Evolutionary conservation across 2,797 vertebrate genomes (phyloP).

Genomic region (Triplophysa bombifrons): DNA sequence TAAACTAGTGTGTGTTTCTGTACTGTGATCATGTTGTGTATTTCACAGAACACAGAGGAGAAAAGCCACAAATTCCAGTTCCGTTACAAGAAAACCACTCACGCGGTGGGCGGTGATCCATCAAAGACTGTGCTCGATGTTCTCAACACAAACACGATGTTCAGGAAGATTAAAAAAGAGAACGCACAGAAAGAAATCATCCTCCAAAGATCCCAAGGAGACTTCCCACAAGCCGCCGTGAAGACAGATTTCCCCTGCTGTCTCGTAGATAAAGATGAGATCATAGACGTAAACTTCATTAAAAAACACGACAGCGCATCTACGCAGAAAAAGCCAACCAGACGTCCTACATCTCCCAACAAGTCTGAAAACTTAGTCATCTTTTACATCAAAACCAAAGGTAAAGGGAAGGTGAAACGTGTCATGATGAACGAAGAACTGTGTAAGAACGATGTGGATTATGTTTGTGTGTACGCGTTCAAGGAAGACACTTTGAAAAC

Average conservation of each 20-base stretch:
- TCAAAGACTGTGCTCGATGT: slow-evolving; percentile 17
- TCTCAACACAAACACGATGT: not conserved
- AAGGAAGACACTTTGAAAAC: slow-evolving; percentile 57
- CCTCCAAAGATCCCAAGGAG: not conserved
- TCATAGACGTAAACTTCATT: slow-evolving; percentile 33
- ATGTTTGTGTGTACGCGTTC: slow-evolving; percentile 59
- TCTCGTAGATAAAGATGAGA: slow-evolving; percentile 30
- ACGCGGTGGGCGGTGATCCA: not conserved
- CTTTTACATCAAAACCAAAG: slow-evolving; percentile 58
- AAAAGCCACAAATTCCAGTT: slow-evolving; percentile 23
- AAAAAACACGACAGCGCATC: not conserved
- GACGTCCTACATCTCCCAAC: not conserved
- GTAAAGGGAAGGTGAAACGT: not conserved
- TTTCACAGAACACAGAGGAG: slow-evolving; percentile 11
- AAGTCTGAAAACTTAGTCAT: slow-evolving; percentile 31
- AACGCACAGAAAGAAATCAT: not conserved
- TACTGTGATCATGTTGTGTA: not conserved
- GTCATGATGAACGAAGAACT: slow-evolving; percentile 51
- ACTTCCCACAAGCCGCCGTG: slow-evolving; percentile 3
- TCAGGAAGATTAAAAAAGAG: not conserved
- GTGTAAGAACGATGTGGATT: rapidly evolving
- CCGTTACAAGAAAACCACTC: not conserved
- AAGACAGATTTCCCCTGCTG: slow-evolving; percentile 39
- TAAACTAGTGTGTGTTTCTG: too few species aligned
- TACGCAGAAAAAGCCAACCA: too few species aligned